Base-by-base conservation (phyloP, 2,113 vertebrate genomes). In the Xyliphius kryptos region DNA sequence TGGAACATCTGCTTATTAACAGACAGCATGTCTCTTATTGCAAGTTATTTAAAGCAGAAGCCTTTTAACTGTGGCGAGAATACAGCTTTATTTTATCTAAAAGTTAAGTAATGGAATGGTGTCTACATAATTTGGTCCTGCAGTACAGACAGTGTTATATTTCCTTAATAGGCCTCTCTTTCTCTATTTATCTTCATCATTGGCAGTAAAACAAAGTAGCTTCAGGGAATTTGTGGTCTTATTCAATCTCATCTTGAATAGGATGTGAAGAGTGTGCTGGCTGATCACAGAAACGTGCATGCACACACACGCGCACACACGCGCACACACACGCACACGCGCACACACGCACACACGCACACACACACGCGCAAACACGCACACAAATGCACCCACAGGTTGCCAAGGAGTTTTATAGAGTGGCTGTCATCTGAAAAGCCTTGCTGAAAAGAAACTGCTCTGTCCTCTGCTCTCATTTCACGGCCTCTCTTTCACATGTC, bases 361-460 rank as follows among this genome's bases (percentile, higher is more conserved):
- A 44, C 37, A 52, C 63, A 62, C 55, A 63, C 61, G 71, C 72
- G 67, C 47, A 52, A 69, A 61, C 62, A 71, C 58, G 70, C 60
- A 61, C 57, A 66, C 68, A 69, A 51, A 65, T 56, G 64, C 67
- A 73, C 59, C 44, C 57, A 64, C 17, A 44, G 54, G 67, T 86
- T 87, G 81, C 85, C 81, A 86, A 84, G 82, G 84, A 76, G 80
- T 81, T 77, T 78, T 81, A 77, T 78, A 81, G 84, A 86, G 82
- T 75, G 75, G 72, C 61, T 78, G 72, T 76, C 81, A 16, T 67
- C 80, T 72, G 69, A 80, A 82, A 76, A 66, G 76, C 76, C 71
- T 70, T 76, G 54, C 67, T 73, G 77, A 78, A 87, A 82, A 87
- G 80, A 84, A 80, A 75, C 74, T 77, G 70, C 75, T 83, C 79